phyloP scores from a whole-genome alignment of 2,888 invertebrate species.

The Anthoptus insignis region DNA sequence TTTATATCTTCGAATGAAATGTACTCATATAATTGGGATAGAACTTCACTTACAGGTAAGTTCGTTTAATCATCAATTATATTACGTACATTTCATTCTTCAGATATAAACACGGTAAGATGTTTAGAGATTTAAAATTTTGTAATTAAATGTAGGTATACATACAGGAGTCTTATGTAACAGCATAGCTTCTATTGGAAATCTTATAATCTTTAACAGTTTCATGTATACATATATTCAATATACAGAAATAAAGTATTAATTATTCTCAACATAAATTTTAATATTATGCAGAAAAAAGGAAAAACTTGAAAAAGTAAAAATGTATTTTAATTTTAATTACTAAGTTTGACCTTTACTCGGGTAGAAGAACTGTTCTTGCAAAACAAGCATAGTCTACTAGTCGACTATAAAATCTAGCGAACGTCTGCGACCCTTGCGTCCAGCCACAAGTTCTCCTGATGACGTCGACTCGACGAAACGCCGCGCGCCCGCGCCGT shows the following conservation, averaged over 20 bases:
- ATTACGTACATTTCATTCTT: not conserved
- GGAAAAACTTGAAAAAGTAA: not conserved
- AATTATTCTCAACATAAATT: not conserved
- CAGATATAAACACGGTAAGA: not conserved
- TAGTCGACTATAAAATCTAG: constrained; percentile 10
- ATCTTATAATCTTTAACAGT: no score
- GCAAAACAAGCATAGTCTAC: not conserved
- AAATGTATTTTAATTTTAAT: not conserved
- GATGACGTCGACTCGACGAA: constrained; percentile 15
- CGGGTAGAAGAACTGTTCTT: not conserved
- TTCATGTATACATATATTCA: no score
- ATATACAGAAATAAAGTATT: not conserved
- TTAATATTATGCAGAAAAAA: no score
- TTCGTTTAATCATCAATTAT: not conserved
- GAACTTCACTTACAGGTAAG: no score
- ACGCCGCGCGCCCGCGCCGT: constrained; percentile 34
- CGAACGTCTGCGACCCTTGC: not conserved
- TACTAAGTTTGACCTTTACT: not conserved
- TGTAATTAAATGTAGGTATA: not conserved
- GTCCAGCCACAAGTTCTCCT: not conserved
- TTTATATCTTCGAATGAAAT: no score
- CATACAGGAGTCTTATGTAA: not conserved
- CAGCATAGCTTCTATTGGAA: no score
- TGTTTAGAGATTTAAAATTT: not conserved
- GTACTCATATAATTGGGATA: no score